phyloP scores from a whole-genome alignment of 2,797 vertebrate species.

The Ptychadena robeensis region DNA sequence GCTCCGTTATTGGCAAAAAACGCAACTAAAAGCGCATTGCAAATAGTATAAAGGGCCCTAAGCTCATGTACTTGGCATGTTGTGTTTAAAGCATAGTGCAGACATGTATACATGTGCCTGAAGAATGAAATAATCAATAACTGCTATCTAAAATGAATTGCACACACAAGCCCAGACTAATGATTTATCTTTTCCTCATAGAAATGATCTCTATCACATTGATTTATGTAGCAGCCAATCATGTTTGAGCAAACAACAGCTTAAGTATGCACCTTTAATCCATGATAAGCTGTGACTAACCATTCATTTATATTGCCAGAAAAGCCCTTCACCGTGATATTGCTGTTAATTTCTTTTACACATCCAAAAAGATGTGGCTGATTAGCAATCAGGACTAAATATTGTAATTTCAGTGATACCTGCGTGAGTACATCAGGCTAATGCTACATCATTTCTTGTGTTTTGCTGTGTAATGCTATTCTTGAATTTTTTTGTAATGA shows the following conservation, averaged over 20 bases:
- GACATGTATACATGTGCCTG: constrained; percentile 88
- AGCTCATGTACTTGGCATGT: no score
- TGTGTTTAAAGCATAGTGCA: constrained; percentile 75
- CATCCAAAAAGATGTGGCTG: neutral
- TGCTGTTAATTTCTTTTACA: constrained; percentile 22
- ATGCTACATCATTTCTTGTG: constrained; percentile 65
- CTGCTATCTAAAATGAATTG: constrained; percentile 96
- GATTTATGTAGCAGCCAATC: constrained; percentile 99
- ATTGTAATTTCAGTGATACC: neutral
- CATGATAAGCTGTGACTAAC: constrained; percentile 90
- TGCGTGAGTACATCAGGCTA: constrained; percentile 6
- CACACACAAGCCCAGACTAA: constrained; percentile 90
- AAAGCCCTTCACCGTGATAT: constrained; percentile 13
- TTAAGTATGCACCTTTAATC: constrained; percentile 96
- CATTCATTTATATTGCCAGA: constrained; percentile 83
- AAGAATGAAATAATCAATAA: constrained; percentile 99
- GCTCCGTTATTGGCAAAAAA: no score
- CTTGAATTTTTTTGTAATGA: constrained; percentile 63
- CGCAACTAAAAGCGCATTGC: no score
- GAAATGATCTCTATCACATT: constrained; percentile 98
- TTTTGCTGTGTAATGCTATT: constrained; percentile 63
- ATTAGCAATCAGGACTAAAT: neutral
- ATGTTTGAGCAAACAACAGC: constrained; percentile 91
- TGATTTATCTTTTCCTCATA: constrained; percentile 96
- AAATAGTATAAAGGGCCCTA: no score